Percentiles rank a stretch among this genome's conserved stretches.
These are phyloP conservation scores for Leptonema lineaticorne DNA, from an alignment of 1,140 invertebrate species.

Conservation along the genomic window DNA sequence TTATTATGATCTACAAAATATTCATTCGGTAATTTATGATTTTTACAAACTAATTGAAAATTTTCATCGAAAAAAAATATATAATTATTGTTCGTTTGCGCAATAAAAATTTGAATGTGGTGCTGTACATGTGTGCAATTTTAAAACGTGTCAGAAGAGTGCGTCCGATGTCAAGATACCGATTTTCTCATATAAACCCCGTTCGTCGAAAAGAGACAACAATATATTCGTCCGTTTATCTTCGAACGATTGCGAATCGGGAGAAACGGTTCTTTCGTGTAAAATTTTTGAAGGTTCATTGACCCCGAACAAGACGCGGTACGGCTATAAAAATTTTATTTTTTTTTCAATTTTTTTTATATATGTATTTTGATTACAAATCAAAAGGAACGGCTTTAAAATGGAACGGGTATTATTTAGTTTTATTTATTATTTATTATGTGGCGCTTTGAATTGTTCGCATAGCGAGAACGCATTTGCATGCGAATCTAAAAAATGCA, in stretches of 20 bases:
- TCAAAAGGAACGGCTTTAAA: conserved; percentile 19
- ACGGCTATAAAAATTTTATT: conserved; percentile 24
- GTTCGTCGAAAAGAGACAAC: conserved; percentile 36
- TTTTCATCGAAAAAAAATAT: too few species aligned
- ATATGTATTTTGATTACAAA: too few species aligned
- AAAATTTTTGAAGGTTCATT: conserved; percentile 44
- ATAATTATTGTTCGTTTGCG: too few species aligned
- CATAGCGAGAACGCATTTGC: background rate
- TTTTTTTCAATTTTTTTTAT: background rate
- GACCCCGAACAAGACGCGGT: conserved; percentile 31
- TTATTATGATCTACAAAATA: too few species aligned
- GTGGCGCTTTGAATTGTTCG: background rate
- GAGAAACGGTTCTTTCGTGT: conserved; percentile 49
- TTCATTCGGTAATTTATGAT: too few species aligned
- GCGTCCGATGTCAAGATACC: background rate
- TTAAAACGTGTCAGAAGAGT: background rate
- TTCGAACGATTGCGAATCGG: conserved; percentile 43
- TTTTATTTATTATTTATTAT: background rate
- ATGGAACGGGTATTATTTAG: background rate
- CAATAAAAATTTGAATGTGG: conserved; percentile 17
- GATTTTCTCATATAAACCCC: background rate
- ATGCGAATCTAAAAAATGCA: background rate
- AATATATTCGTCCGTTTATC: conserved; percentile 21
- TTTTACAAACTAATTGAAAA: too few species aligned
- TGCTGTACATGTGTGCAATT: conserved; percentile 4